Percentiles rank a stretch among this genome's conserved stretches.
Evolutionary conservation across 64 coral and sea anemone species (phyloP).

Genomic region (Exaiptasia diaphana): DNA sequence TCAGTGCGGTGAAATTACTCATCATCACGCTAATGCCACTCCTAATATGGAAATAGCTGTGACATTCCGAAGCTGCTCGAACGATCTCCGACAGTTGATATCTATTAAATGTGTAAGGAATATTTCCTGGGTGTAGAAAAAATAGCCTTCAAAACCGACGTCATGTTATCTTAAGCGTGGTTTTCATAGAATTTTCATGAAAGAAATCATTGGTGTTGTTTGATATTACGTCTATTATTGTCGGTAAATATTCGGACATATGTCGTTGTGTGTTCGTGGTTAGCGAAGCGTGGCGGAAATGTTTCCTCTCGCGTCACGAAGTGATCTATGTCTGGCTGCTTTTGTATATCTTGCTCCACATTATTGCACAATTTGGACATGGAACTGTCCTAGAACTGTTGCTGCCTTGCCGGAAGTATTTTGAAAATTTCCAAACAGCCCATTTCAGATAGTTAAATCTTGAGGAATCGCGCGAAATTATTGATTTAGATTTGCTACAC

Average conservation of each 20-base stretch:
- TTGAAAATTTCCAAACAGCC: not conserved
- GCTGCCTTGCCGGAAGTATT: not conserved
- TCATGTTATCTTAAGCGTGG: not conserved
- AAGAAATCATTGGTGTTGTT: not conserved
- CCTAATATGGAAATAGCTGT: not conserved
- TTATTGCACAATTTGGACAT: not conserved
- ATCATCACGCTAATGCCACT: too few species aligned
- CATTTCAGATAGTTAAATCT: not conserved
- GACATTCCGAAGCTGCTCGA: conserved; percentile 12
- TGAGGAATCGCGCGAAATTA: not conserved
- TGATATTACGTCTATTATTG: not conserved
- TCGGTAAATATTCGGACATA: not conserved
- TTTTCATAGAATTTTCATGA: not conserved
- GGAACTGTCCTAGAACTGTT: not conserved
- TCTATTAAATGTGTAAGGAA: not conserved
- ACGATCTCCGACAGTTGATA: not conserved
- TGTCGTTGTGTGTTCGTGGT: not conserved
- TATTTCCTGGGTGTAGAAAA: not conserved
- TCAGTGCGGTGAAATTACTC: too few species aligned
- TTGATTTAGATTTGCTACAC: not conserved
- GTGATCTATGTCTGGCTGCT: not conserved
- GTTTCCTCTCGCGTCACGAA: conserved; percentile 7
- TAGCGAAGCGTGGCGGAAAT: conserved; percentile 20
- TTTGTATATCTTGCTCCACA: not conserved
- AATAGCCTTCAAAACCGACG: not conserved